Conservation (phyloP, 2,888 invertebrate species). For the Dryobota labecula region DNA sequence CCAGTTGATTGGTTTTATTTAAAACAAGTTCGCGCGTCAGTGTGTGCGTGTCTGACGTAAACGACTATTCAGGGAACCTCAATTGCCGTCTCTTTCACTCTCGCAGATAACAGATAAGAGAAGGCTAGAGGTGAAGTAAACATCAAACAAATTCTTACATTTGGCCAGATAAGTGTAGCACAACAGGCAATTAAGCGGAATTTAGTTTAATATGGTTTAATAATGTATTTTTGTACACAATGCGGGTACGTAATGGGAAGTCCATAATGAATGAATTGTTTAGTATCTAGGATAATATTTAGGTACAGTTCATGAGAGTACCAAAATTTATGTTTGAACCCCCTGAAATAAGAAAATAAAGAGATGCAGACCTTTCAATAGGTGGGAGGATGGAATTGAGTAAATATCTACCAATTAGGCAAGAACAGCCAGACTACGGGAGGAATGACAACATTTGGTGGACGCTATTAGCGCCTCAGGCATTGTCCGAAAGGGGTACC, state of each 20-base stretch:
- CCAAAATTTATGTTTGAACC: neutral
- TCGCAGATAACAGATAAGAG: conserved; percentile 59
- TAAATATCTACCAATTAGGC: no score
- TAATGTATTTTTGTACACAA: conserved; percentile 24
- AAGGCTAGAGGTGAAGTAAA: conserved; percentile 70
- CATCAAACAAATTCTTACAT: conserved; percentile 49
- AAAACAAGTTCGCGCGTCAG: conserved; percentile 57
- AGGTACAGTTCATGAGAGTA: neutral
- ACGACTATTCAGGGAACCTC: conserved; percentile 67
- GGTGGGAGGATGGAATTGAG: no score
- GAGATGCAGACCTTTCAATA: no score
- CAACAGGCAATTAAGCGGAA: conserved; percentile 47
- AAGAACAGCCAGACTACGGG: no score
- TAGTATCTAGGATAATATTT: neutral
- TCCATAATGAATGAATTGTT: neutral
- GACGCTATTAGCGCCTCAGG: no score
- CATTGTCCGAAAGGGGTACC: no score
- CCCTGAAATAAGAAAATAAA: no score
- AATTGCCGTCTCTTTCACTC: conserved; percentile 59
- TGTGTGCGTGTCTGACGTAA: conserved; percentile 67
- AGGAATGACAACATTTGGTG: no score
- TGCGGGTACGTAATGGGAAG: conserved; percentile 8
- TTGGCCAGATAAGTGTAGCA: conserved; percentile 51
- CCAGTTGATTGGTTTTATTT: conserved; percentile 66
- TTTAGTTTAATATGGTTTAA: conserved; percentile 35